Evolutionary conservation across 2,113 vertebrate genomes (phyloP).

Genomic region (Pardalotus punctatus): DNA sequence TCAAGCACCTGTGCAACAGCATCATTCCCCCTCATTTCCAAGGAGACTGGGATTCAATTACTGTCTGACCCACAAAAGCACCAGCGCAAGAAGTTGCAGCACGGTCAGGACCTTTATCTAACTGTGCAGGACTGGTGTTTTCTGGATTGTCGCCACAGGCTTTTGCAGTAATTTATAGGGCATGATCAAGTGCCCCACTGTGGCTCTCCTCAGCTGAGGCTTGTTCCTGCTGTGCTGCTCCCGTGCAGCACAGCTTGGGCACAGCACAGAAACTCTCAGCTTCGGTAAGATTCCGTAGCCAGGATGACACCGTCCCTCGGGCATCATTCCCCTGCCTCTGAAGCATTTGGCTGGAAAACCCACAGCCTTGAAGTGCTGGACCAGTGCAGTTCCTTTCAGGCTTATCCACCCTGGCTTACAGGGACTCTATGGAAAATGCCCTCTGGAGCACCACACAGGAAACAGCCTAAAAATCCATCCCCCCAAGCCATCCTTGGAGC

Average conservation of each 20-base stretch:
- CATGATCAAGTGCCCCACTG: too few species aligned
- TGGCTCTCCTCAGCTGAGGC: neutral
- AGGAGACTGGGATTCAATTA: neutral
- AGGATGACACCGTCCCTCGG: neutral
- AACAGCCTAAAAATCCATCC: neutral
- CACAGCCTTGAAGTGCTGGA: neutral
- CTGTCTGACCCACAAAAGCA: neutral
- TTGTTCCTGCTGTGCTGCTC: neutral
- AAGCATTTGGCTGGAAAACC: neutral
- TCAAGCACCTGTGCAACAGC: constrained; percentile 7
- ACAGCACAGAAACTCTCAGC: neutral
- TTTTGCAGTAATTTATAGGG: neutral
- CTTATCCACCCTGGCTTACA: neutral
- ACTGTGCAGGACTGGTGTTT: neutral
- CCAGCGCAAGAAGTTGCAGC: neutral
- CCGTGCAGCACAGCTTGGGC: neutral
- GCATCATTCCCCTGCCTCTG: neutral
- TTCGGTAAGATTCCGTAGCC: neutral
- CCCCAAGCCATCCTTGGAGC: neutral
- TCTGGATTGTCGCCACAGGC: neutral
- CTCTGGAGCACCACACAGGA: neutral
- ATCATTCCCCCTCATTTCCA: neutral
- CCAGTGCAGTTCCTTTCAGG: neutral
- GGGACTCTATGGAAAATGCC: neutral
- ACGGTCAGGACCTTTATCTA: neutral